A percentile compares a stretch with the other conserved stretches of the same genome.
Conservation (phyloP, 2,888 invertebrate genomes). For the Helleia helle region DNA sequence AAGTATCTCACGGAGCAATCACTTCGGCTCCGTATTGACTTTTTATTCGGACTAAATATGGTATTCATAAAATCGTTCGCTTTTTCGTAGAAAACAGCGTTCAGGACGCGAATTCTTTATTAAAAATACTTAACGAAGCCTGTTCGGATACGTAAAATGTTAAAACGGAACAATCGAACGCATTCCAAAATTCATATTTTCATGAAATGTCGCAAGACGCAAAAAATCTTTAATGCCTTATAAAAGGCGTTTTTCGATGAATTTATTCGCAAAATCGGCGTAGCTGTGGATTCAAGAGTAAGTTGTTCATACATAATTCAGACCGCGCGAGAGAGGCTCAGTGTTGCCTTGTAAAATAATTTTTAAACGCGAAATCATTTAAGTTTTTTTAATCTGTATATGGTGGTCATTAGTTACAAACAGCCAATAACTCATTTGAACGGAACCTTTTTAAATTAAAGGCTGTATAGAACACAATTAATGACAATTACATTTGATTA, state of each 20-base stretch:
- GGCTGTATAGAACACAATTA: conserved; percentile 39
- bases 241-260: conserved; percentile 64
- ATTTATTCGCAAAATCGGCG: conserved; percentile 60
- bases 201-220: conserved; percentile 13
- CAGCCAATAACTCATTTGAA: conserved; percentile 17
- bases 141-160: conserved; percentile 13
- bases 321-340: conserved; percentile 12
- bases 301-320: conserved; percentile 68
- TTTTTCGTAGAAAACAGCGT: conserved; percentile 32
- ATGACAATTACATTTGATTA: conserved; percentile 54
- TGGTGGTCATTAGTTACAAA: conserved; percentile 34
- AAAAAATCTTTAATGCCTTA: conserved; percentile 61
- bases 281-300: conserved; percentile 38
- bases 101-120: conserved; percentile 19
- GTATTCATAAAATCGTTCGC: conserved; percentile 35
- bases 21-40: conserved; percentile 19
- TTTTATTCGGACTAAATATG: conserved; percentile 32
- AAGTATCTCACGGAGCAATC: conserved; percentile 38
- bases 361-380: conserved; percentile 13
- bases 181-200: conserved; percentile 20
- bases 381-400: conserved; percentile 27
- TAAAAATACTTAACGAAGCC: conserved; percentile 15
- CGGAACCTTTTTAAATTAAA: conserved; percentile 34
- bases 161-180: conserved; percentile 16
- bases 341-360: conserved; percentile 17